Base-by-base conservation (phyloP, 2,797 vertebrate genomes). In the Hemibagrus guttatus region DNA sequence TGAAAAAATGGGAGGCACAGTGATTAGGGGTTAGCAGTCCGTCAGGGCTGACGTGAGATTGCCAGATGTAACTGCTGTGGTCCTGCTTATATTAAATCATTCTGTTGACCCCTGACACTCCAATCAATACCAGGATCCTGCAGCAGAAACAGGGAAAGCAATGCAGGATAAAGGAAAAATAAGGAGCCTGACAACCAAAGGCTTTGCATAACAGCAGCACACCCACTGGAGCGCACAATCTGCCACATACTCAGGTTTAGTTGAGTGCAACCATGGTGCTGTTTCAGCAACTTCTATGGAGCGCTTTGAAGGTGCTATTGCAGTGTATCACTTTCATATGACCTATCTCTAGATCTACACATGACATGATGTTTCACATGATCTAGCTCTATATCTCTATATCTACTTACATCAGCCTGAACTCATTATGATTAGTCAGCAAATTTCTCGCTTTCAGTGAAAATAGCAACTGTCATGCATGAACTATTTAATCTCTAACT, bases 161-260 rank as follows among this genome's bases (percentile, higher is more conserved):
- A 11, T n/a, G 59, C 46, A 19, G 59, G 12, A 66, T 66, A 7
- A 66, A 26, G 21, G 21, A 2, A 76, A 52, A 78, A 61, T 49
- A 54, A 46, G 69, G 69, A 49, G 59, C 6, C 26, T 81, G 79
- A 64, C 28, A 59, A 7, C 16, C 11, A 28, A 49, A 58, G 23
- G 8, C 35, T 59, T 74, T 84, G 11, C 39, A 31, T 61, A 75
- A 63, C 39, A 23, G n/a, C 58, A 7, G 71, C 61, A 16, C 54
- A 54, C 39, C 56, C 66, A 56, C 61, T 26, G 49, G 49, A 68
- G 63, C 16, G 4, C 64, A 58, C 61, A 42, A 59, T 6, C 49
- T 49, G 72, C 39, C 64, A 66, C 61, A 66, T 64, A 58, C 61
- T 87, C 71, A 68, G 46, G 72, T n/a, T 78, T 56, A 64, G 71